Evolutionary conservation across 2,113 vertebrate species (phyloP), one percentile per base, ranked within the genome.

Genomic region (Raja brachyura): DNA sequence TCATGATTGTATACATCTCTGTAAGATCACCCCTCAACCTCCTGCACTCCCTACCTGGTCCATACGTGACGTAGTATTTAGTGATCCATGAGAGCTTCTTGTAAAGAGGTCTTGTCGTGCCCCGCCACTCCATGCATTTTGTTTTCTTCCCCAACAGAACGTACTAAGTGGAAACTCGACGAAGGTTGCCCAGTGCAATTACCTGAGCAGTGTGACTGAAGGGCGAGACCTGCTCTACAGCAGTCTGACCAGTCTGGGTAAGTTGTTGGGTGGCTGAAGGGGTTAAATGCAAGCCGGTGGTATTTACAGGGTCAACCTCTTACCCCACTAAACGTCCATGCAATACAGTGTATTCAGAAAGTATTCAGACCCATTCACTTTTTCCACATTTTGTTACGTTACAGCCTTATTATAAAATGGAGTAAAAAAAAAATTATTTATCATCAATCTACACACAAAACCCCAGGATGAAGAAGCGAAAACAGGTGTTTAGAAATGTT

Each of bases 221-320:
- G 94, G 94, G n/a, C 94, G 93, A 93, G 63, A 85, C 39, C 94
- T 94, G 68, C 94, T 94, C 3, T 93, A 94, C 0, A n/a, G 94
- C 94, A 96, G 94, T 93, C 95, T 95, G 77, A 94, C 93, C 85
- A 95, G 94, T 94, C 94, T 94, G 14, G 96, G 97, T 97, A 93
- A 96, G 59, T n/a, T 28, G 18, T 81, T 54, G 5, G 48, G 31
- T 11, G 18, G 59, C 28, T 13, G 14, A 6, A 63, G 28, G 11
- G 22, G n/a, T n/a, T 22, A 28, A 28, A 22, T 73, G 73, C 7
- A 75, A 85, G 28, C 13, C 39, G 78, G 16, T 48, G 56, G 28
- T 28, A 63, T 86, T 86, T 61, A 31, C 22, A 61, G 59, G 28
- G 5, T 28, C n/a, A 86, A n/a, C 25, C 56, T 59, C 20, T 10